phyloP scores from a whole-genome alignment of 2,888 invertebrate species.

The Leucoptera coffeella region DNA sequence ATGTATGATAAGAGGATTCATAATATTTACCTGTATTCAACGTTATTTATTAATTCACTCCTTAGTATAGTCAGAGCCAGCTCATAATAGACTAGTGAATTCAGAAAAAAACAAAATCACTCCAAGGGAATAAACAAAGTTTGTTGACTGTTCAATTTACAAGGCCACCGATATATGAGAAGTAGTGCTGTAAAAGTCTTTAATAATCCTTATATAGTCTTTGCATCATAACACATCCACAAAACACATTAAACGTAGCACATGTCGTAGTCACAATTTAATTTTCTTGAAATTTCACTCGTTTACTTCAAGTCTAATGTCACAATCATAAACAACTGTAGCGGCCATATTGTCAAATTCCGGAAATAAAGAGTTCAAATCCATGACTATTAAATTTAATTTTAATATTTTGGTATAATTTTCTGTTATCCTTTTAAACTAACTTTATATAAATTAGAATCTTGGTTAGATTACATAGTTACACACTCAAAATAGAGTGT shows the following conservation, averaged over 20 bases:
- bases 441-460: too few relatives aligned
- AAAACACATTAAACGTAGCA: slow-evolving; percentile 42
- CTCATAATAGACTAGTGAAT: slow-evolving; percentile 39
- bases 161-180: too few relatives aligned
- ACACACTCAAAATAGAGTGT: too few relatives aligned
- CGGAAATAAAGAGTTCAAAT: too few relatives aligned
- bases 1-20: too few relatives aligned
- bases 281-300: slow-evolving; percentile 46
- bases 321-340: slow-evolving; percentile 51
- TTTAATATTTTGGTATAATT: too few relatives aligned
- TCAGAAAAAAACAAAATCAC: slow-evolving; percentile 35
- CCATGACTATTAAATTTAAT: too few relatives aligned
- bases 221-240: slow-evolving; percentile 44
- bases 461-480: too few relatives aligned
- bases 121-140: slow-evolving; percentile 50
- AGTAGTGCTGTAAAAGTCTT: too few relatives aligned
- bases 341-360: slow-evolving; percentile 48
- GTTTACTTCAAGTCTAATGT: slow-evolving; percentile 51
- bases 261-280: slow-evolving; percentile 43
- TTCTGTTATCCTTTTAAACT: too few relatives aligned
- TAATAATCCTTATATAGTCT: slow-evolving; percentile 30
- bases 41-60: slow-evolving; percentile 39
- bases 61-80: slow-evolving; percentile 34
- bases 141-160: slow-evolving; percentile 53
- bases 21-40: slow-evolving; percentile 43